phyloP scores from a whole-genome alignment of 2,797 vertebrate genomes.

The Champsocephalus gunnari region DNA sequence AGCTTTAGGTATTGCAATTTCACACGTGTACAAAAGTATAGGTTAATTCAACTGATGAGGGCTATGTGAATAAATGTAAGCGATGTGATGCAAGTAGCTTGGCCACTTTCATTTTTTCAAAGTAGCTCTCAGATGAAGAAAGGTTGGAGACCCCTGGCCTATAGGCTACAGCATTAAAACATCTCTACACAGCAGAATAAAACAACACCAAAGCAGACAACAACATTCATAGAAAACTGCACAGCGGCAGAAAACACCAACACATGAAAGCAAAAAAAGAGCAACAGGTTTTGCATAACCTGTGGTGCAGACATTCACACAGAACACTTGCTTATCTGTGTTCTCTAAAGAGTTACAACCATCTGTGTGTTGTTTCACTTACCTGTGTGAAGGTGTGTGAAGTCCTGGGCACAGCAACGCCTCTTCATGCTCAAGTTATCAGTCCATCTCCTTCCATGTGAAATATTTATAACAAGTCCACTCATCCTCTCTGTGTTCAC shows the following conservation, averaged over 20 bases:
- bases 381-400: not conserved
- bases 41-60: no score
- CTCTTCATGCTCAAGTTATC: not conserved
- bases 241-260: no score
- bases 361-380: conserved; percentile 1
- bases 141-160: no score
- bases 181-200: not conserved
- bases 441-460: not conserved
- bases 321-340: no score
- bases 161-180: not conserved
- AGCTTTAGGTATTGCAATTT: no score
- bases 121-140: no score
- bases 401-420: no score
- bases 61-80: no score
- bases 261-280: not conserved
- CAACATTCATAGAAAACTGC: not conserved
- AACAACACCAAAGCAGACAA: not conserved
- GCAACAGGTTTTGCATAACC: not conserved
- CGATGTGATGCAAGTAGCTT: no score
- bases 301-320: not conserved
- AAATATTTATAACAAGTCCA: not conserved
- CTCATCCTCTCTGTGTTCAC: not conserved
- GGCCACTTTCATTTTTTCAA: no score
- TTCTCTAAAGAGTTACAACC: not conserved
- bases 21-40: no score